These are phyloP conservation scores for Todiramphus chloris DNA, from an alignment of 2,113 vertebrate genomes.

Conservation along the genomic window DNA sequence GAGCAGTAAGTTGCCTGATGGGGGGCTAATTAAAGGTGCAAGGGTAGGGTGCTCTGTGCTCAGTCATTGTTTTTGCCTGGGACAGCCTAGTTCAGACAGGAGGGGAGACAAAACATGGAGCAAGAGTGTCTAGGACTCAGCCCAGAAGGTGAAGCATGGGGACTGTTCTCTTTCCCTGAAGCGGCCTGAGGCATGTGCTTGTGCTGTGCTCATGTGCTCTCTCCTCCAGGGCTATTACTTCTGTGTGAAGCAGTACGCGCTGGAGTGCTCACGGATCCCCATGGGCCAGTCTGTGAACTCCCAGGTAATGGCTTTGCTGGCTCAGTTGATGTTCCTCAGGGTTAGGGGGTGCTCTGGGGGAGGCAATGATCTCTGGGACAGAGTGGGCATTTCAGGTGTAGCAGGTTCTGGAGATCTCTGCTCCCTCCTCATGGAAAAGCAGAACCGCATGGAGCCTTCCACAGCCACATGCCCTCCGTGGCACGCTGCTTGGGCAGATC, in stretches of 20 bases:
- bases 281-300: slow-evolving; percentile 99
- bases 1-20: neutral
- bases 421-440: neutral
- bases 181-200: neutral
- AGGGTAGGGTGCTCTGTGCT: neutral
- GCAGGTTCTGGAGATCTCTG: neutral
- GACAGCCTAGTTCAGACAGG: neutral
- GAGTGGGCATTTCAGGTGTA: neutral
- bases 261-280: slow-evolving; percentile 96
- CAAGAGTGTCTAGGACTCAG: neutral
- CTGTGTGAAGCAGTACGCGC: slow-evolving; percentile 96
- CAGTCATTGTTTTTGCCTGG: neutral
- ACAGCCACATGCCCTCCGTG: fast-evolving
- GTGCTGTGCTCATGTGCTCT: neutral
- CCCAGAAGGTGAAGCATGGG: neutral
- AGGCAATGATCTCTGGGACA: neutral
- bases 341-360: neutral
- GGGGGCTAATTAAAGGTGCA: neutral
- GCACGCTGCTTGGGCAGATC: neutral
- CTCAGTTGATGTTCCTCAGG: neutral
- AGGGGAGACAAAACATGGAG: neutral
- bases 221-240: slow-evolving; percentile 91
- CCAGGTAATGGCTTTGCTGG: slow-evolving; percentile 82
- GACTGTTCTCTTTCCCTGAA: neutral
- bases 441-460: neutral